These are phyloP conservation scores for Drosophila athabasca DNA, from an alignment of 1,140 invertebrate species.

Conservation along the genomic window DNA sequence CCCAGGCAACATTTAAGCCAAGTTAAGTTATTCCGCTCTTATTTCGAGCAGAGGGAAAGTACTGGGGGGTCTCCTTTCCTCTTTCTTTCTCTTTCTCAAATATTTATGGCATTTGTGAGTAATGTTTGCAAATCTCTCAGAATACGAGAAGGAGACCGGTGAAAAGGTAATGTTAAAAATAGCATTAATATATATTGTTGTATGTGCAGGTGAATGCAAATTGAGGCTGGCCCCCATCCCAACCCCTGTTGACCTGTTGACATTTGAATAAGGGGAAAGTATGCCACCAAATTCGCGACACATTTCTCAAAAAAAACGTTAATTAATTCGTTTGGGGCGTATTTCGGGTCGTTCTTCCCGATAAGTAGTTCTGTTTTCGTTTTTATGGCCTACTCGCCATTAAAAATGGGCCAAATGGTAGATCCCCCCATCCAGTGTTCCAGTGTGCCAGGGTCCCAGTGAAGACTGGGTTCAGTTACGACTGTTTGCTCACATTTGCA, in stretches of 20 bases:
- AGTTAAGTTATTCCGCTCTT: conserved; percentile 69
- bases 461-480: background rate
- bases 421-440: too few relatives aligned
- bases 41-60: conserved; percentile 25
- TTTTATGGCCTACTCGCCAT: conserved; percentile 53
- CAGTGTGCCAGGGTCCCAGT: background rate
- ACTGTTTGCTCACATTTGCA: conserved; percentile 50
- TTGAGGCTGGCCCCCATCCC: conserved; percentile 22
- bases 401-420: conserved; percentile 25
- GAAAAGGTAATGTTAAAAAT: conserved; percentile 59
- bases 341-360: background rate
- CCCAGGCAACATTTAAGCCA: conserved; percentile 20
- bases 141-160: conserved; percentile 12
- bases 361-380: conserved; percentile 2
- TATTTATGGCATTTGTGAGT: conserved; percentile 76
- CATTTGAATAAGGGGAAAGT: conserved; percentile 64
- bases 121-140: conserved; percentile 67
- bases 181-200: conserved; percentile 54
- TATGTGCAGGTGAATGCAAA: conserved; percentile 12
- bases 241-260: conserved; percentile 64
- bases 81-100: conserved; percentile 22
- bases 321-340: conserved; percentile 68
- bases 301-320: conserved; percentile 42
- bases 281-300: conserved; percentile 39
- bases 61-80: conserved; percentile 38